A percentile compares a stretch with the other conserved stretches of the same genome.
phyloP scores from a whole-genome alignment of 1,140 invertebrate species.

The Hesperophylax magnus region DNA sequence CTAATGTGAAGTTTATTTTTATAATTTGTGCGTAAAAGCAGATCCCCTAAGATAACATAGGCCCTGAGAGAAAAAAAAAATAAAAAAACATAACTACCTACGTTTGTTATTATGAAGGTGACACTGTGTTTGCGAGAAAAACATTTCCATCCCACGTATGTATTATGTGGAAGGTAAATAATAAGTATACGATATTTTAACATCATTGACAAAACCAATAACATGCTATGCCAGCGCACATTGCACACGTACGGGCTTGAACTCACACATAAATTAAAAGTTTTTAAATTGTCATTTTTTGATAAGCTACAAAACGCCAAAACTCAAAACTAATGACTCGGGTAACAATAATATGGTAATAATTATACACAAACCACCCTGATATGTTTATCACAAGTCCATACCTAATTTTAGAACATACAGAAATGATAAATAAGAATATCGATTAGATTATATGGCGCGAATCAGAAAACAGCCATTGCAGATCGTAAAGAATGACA shows the following conservation, averaged over 20 bases:
- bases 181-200: neutral
- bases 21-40: no score
- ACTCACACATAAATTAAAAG: neutral
- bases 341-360: neutral
- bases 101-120: constrained; percentile 1
- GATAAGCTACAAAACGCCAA: neutral
- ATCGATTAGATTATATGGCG: constrained; percentile 47
- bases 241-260: neutral
- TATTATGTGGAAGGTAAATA: neutral
- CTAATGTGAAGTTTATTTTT: no score
- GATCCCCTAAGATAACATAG: no score
- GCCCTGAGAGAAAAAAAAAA: no score
- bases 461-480: constrained; percentile 49
- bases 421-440: constrained; percentile 30
- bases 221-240: neutral
- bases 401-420: neutral
- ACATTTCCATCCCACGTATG: constrained; percentile 1
- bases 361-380: neutral
- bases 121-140: neutral
- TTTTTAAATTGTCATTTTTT: neutral
- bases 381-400: no score
- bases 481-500: constrained; percentile 37
- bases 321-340: neutral
- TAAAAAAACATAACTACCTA: no score
- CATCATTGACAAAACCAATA: neutral